phyloP scores from a whole-genome alignment of 2,113 vertebrate genomes.

The Hemicordylus capensis region DNA sequence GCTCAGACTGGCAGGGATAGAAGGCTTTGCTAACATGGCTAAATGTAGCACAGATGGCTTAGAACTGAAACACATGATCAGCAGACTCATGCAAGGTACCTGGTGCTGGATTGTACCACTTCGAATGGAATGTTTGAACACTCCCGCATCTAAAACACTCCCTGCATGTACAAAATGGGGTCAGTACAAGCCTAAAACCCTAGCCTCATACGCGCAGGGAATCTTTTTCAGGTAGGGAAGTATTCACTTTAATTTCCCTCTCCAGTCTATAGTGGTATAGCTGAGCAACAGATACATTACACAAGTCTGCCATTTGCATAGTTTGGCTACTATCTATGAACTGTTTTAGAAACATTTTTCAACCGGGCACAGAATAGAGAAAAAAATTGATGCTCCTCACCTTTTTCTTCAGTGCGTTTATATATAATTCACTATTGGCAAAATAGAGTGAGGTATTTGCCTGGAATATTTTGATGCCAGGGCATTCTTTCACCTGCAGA shows the following conservation, averaged over 20 bases:
- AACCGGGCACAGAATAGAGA: background rate
- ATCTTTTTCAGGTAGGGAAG: background rate
- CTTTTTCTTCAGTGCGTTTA: constrained; percentile 88
- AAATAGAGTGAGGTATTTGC: constrained; percentile 95
- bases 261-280: background rate
- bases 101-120: background rate
- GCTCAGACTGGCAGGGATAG: background rate
- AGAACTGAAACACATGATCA: background rate
- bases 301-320: background rate
- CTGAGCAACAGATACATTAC: background rate
- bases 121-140: background rate
- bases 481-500: constrained; percentile 82
- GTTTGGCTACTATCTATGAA: background rate
- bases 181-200: background rate
- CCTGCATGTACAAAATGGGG: background rate
- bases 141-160: background rate
- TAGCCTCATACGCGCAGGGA: background rate
- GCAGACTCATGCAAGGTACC: background rate
- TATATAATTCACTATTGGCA: constrained; percentile 93
- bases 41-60: background rate
- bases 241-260: background rate
- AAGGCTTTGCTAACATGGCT: background rate
- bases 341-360: constrained; percentile 18
- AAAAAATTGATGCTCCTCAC: constrained; percentile 73
- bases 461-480: constrained; percentile 97